Conservation (phyloP, 2,888 invertebrate genomes). For the Asteroscopus sphinx region DNA sequence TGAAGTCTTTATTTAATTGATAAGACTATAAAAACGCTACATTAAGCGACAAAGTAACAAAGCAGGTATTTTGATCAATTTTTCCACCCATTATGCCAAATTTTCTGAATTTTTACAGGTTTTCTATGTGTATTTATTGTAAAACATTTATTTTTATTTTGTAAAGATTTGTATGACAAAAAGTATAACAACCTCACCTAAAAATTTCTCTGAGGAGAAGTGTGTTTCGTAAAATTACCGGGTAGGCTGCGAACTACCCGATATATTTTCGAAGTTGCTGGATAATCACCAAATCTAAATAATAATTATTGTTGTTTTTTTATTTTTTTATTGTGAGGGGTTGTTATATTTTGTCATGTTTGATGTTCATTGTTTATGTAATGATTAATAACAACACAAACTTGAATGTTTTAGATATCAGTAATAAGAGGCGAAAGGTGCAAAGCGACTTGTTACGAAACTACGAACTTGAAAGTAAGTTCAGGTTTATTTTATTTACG, state of each 20-base stretch:
- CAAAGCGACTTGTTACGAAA: slow-evolving; percentile 69
- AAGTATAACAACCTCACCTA: background rate
- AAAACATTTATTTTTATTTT: too few relatives aligned
- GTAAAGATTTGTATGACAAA: slow-evolving; percentile 2
- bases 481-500: slow-evolving; percentile 44
- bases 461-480: slow-evolving; percentile 83
- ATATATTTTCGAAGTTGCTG: background rate
- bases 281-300: background rate
- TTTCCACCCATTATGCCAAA: slow-evolving; percentile 54
- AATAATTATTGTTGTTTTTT: too few relatives aligned
- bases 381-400: slow-evolving; percentile 39
- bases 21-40: background rate
- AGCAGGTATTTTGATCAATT: slow-evolving; percentile 10
- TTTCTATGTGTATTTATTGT: slow-evolving; percentile 39
- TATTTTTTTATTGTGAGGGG: background rate
- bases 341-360: slow-evolving; percentile 6
- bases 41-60: too few relatives aligned
- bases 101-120: slow-evolving; percentile 52
- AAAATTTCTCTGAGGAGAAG: slow-evolving; percentile 1
- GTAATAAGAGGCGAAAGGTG: slow-evolving; percentile 67
- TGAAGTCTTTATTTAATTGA: slow-evolving; percentile 3
- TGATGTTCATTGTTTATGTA: slow-evolving; percentile 1
- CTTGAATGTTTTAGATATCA: slow-evolving; percentile 62
- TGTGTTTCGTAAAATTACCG: background rate
- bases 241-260: background rate